Conservation (phyloP, 1,140 invertebrate species). For the Chrysomallon squamiferum region DNA sequence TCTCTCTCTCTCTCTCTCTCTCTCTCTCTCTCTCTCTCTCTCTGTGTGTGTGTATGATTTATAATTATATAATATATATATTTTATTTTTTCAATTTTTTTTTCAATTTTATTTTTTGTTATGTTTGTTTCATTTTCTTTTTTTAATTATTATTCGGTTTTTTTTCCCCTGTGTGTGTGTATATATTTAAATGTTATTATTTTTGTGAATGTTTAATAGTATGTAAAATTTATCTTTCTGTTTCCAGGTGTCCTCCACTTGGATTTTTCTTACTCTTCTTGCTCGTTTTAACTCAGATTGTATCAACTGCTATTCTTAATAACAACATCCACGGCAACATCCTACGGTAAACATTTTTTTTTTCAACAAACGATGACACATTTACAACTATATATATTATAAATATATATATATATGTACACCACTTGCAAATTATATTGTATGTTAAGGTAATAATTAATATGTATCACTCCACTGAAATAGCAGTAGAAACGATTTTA, state of each 20-base stretch:
- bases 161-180: conserved; percentile 1
- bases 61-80: background rate
- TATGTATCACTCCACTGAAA: background rate
- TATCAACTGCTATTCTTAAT: conserved; percentile 7
- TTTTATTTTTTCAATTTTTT: too few relatives aligned
- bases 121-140: too few relatives aligned
- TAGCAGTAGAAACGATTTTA: background rate
- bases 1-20: background rate
- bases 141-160: background rate
- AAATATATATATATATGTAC: background rate
- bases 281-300: conserved; percentile 11
- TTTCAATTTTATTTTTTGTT: too few relatives aligned
- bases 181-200: background rate
- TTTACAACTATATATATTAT: background rate
- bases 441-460: background rate
- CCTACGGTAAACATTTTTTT: conserved; percentile 8
- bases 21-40: conserved; percentile 4
- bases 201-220: background rate
- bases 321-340: conserved; percentile 15
- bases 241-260: conserved; percentile 9
- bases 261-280: conserved; percentile 6
- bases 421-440: background rate
- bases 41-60: background rate
- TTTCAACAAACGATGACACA: background rate
- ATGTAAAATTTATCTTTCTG: background rate